Evolutionary conservation across 2,113 vertebrate species (phyloP).

Genomic region (Hydropotes inermis): DNA sequence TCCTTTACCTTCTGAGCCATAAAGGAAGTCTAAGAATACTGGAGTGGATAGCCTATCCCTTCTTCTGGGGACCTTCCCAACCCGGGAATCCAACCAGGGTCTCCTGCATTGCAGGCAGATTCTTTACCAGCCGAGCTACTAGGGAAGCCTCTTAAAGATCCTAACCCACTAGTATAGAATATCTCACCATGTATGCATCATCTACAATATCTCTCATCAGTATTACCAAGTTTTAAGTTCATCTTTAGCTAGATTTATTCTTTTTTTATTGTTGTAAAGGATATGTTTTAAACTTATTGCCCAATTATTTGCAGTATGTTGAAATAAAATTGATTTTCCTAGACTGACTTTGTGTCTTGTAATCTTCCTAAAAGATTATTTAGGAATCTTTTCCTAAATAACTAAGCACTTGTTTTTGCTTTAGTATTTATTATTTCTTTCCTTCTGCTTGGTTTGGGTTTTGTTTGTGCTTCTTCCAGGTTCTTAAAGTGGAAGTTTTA

Average conservation of each 20-base stretch:
- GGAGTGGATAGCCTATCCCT: background rate
- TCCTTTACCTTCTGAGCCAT: background rate
- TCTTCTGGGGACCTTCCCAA: background rate
- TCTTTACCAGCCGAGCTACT: background rate
- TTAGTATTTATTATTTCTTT: background rate
- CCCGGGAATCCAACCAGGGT: accelerated
- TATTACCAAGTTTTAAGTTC: background rate
- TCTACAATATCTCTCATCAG: background rate
- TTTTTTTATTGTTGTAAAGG: background rate
- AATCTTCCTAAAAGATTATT: background rate
- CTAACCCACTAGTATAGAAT: accelerated
- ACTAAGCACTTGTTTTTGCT: background rate
- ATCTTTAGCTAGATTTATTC: background rate
- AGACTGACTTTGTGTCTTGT: background rate
- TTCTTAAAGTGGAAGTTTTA: background rate
- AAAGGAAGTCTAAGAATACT: background rate
- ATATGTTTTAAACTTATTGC: background rate
- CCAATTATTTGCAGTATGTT: background rate
- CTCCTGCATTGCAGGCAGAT: background rate
- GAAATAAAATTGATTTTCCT: background rate
- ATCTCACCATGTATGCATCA: background rate
- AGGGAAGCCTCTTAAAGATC: background rate
- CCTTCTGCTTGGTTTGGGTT: background rate
- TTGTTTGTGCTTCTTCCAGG: background rate
- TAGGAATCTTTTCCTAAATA: background rate